Percentiles rank a stretch among this genome's conserved stretches.
Conservation (phyloP, 2,113 vertebrate genomes). For the Aegithalos caudatus region DNA sequence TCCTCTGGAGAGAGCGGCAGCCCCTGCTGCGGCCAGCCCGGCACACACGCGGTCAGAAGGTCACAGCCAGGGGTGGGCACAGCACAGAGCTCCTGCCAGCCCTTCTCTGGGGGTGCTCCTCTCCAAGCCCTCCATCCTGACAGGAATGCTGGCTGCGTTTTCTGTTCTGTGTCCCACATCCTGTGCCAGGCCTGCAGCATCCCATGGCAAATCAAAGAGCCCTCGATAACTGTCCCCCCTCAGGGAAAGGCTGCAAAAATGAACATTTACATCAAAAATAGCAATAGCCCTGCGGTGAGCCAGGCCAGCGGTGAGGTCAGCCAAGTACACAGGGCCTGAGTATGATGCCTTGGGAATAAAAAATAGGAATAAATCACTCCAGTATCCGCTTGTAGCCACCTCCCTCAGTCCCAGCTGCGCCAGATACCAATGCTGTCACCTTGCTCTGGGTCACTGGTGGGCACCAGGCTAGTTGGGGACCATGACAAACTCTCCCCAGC, state of each 20-base stretch:
- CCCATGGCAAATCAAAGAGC: not conserved
- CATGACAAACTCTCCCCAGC: not conserved
- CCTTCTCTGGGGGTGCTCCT: not conserved
- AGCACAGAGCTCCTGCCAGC: not conserved
- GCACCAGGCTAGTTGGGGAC: not conserved
- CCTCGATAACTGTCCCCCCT: rapidly evolving
- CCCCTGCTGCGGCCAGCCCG: rapidly evolving
- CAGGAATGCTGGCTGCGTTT: not conserved
- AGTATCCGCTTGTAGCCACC: not conserved
- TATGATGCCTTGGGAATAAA: not conserved
- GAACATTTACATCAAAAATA: not conserved
- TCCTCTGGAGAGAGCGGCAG: not conserved
- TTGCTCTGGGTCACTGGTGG: not conserved
- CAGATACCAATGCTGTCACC: not conserved
- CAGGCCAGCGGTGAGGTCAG: not conserved
- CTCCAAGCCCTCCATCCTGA: rapidly evolving
- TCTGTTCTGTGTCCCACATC: not conserved
- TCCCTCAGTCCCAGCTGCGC: not conserved
- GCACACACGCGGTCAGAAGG: rapidly evolving
- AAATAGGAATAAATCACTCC: not conserved
- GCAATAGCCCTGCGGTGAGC: not conserved
- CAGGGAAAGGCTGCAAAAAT: not conserved
- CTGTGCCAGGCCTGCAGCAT: not conserved
- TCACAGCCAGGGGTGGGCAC: not conserved
- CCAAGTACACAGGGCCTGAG: not conserved